A percentile compares a stretch with the other conserved stretches of the same genome.
phyloP scores from a whole-genome alignment of 2,113 vertebrate species.

The Excalfactoria chinensis region DNA sequence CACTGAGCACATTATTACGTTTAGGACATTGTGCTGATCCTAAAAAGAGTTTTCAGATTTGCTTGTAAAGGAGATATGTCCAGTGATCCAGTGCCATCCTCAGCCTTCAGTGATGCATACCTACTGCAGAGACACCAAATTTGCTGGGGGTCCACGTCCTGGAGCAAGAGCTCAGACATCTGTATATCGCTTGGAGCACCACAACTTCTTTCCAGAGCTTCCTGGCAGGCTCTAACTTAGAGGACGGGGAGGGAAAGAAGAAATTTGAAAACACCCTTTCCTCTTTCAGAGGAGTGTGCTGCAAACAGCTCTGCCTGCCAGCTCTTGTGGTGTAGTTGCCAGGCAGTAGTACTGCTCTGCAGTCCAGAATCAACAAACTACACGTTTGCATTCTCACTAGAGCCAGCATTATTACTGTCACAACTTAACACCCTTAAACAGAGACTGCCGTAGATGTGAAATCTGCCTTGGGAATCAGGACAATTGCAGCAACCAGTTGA shows the following conservation, averaged over 20 bases:
- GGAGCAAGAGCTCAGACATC: not conserved
- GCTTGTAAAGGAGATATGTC: not conserved
- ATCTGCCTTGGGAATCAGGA: not conserved
- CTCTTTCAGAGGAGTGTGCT: conserved; percentile 54
- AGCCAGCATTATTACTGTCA: conserved; percentile 60
- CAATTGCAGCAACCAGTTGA: not conserved
- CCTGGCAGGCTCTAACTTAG: conserved; percentile 49
- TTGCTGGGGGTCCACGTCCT: not conserved
- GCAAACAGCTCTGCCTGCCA: conserved; percentile 62
- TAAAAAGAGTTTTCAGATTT: not conserved
- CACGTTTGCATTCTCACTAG: conserved; percentile 61
- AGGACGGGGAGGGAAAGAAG: conserved; percentile 27
- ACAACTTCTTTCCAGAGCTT: conserved; percentile 50
- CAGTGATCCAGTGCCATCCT: not conserved
- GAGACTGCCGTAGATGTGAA: not conserved
- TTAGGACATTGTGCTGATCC: not conserved
- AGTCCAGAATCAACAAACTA: conserved; percentile 74
- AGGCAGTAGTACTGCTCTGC: conserved; percentile 65
- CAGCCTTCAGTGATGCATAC: not conserved
- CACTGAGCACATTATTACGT: not conserved
- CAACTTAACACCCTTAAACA: conserved; percentile 68
- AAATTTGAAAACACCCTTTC: conserved; percentile 63
- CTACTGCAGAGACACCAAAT: not conserved
- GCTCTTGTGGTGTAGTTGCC: conserved; percentile 52
- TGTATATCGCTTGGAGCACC: not conserved